A percentile compares a stretch with the other conserved stretches of the same genome.
phyloP scores from a whole-genome alignment of 1,140 invertebrate genomes.

The Helicoverpa armigera region DNA sequence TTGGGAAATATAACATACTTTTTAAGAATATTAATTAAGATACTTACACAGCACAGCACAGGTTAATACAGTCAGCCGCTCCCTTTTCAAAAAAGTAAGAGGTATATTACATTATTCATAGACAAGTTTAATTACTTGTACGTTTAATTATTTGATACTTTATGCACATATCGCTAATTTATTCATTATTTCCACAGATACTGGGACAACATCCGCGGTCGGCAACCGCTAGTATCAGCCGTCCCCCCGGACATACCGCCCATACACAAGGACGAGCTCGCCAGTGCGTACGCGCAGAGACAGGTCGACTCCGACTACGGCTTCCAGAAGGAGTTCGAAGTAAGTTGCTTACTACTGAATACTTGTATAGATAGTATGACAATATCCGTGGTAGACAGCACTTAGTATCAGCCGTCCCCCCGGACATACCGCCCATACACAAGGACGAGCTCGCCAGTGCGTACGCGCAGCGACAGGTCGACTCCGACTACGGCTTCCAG shows the following conservation, averaged over 20 bases:
- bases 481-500: constrained; percentile 96
- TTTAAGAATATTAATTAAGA: too few species aligned
- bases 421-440: constrained; percentile 93
- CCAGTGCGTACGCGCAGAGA: constrained; percentile 91
- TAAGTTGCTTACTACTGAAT: constrained; percentile 53
- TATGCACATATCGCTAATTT: too few species aligned
- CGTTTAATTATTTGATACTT: too few species aligned
- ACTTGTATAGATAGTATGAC: constrained; percentile 43
- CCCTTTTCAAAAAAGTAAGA: too few species aligned
- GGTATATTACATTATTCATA: too few species aligned
- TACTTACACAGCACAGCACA: too few species aligned
- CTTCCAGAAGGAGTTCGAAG: constrained; percentile 95
- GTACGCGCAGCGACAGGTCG: constrained; percentile 93
- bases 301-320: constrained; percentile 95
- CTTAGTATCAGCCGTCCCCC: constrained; percentile 89
- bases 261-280: constrained; percentile 90
- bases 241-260: constrained; percentile 94
- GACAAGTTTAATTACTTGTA: too few species aligned
- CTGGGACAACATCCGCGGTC: constrained; percentile 80
- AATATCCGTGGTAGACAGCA: constrained; percentile 88
- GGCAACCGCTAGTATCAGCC: constrained; percentile 88
- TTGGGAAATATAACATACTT: too few species aligned
- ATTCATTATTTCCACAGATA: constrained; percentile 18
- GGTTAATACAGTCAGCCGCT: too few species aligned
- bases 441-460: constrained; percentile 90